A percentile compares a stretch with the other conserved stretches of the same genome.
phyloP scores from a whole-genome alignment of 2,888 invertebrate genomes.

The Philhelius pedissequus region DNA sequence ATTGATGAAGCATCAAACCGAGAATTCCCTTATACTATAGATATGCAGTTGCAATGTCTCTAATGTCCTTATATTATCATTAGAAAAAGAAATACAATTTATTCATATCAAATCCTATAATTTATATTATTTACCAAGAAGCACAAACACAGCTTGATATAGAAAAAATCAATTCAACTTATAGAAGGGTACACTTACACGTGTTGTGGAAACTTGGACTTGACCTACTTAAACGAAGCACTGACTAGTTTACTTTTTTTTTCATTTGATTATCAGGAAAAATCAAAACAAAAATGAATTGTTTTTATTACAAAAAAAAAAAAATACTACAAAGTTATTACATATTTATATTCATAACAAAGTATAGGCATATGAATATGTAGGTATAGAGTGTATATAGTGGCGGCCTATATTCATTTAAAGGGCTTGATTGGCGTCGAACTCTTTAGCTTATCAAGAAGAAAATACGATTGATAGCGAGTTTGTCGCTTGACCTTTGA shows the following conservation, averaged over 20 bases:
- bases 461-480: neutral
- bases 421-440: neutral
- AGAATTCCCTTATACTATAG: neutral
- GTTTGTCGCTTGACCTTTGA: slow-evolving; percentile 3
- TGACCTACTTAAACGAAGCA: slow-evolving; percentile 33
- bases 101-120: neutral
- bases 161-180: slow-evolving; percentile 1
- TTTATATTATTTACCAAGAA: slow-evolving; percentile 2
- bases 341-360: too few species aligned
- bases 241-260: neutral
- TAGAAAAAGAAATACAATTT: neutral
- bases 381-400: too few species aligned
- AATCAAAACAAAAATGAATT: neutral
- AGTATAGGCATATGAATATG: too few species aligned
- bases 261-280: neutral
- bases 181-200: neutral
- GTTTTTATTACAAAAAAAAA: neutral
- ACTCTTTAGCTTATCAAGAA: neutral
- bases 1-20: neutral
- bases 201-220: slow-evolving; percentile 23
- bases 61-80: neutral
- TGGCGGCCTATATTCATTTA: too few species aligned
- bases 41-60: neutral
- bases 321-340: too few species aligned
- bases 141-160: neutral